phyloP scores from a whole-genome alignment of 2,113 vertebrate species.

The Dromaius novaehollandiae region DNA sequence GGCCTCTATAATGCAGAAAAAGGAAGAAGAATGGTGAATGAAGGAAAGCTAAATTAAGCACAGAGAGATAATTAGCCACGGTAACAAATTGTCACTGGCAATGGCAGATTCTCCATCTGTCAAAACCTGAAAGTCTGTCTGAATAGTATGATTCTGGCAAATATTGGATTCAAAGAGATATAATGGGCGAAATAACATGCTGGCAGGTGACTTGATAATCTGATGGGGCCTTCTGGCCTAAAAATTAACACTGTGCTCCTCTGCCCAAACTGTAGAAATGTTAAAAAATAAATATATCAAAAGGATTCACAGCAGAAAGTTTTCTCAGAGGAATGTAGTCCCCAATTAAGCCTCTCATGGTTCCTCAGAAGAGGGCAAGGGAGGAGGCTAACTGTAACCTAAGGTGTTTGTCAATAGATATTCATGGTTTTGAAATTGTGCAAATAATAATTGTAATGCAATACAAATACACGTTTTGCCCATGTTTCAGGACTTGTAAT shows the following conservation, averaged over 20 bases:
- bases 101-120: neutral
- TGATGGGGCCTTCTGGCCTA: neutral
- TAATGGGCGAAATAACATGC: neutral
- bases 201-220: neutral
- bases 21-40: neutral
- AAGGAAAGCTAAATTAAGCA: neutral
- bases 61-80: neutral
- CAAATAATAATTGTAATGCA: conserved; percentile 7
- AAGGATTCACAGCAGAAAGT: neutral
- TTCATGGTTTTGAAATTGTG: neutral
- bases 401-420: neutral
- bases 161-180: neutral
- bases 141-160: neutral
- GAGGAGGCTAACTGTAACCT: neutral
- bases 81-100: neutral
- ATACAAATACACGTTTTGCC: neutral
- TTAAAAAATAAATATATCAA: neutral
- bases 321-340: neutral
- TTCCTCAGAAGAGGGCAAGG: neutral
- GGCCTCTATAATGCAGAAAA: neutral
- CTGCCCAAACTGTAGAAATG: neutral
- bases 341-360: neutral
- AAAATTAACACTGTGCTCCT: neutral
- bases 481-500: neutral
- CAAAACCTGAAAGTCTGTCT: neutral